Base-by-base conservation (phyloP, 2,888 invertebrate species). In the Erebia palarica region DNA sequence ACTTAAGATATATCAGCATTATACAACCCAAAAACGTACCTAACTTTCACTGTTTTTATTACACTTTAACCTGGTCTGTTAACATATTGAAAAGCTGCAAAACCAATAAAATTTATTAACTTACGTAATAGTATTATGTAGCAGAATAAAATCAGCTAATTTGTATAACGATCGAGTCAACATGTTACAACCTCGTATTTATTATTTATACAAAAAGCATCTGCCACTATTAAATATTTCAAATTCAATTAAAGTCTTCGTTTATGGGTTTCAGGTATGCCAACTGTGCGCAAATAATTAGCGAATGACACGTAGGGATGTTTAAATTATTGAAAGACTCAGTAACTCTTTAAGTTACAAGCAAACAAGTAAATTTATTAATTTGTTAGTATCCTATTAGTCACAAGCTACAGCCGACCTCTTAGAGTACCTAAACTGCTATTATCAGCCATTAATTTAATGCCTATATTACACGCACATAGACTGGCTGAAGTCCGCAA, bases 231-330 rank as follows among this genome's bases (percentile, higher is more conserved):
- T 63, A 63, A 49, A 63, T 63, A 63, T n/a, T 63, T 63, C 8
- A 49, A 63, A 63, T 63, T 63, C 63, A 63, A 63, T 63, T 63
- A 63, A 49, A 49, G 21, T 63, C 47, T 49, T 63, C 47, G 49
- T 63, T 21, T 21, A 63, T 63, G 63, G 21, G 1, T 49, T 63
- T 63, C 47, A 63, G 63, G 49, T 63, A 49, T 49, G 21, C 7
- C 47, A 49, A 63, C 42, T 9, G n/a, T 42, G 42, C 1, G 16
- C 36, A 60, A 42, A 60, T 42, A 42, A 60, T 60, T 42, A 10
- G 16, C 42, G 10, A 60, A 16, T 60, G 44, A 4, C 60, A 44
- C 11, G 44, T 16, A 16, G 9, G n/a, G n/a, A 59, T 11, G 27
- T 27, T 16, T 44, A 44, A 60, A 60, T 10, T 60, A 60, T 44